Percentiles rank a stretch among this genome's conserved stretches.
Conservation (phyloP, 1,140 invertebrate genomes). For the Drosophila leontia region DNA sequence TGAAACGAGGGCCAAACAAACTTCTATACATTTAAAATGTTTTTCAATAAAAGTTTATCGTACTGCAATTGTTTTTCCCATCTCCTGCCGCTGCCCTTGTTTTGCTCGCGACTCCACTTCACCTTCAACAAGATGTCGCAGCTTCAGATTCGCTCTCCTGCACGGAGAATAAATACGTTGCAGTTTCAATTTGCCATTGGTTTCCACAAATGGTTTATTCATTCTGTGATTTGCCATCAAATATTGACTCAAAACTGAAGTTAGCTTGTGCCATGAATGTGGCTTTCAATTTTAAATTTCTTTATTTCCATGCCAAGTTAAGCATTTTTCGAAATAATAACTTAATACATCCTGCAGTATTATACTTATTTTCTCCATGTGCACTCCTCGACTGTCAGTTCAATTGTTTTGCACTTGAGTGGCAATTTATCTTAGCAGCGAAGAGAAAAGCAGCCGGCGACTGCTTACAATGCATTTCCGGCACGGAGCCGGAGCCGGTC, state of each 20-base stretch:
- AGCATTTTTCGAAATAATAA: neutral
- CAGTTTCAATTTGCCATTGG: neutral
- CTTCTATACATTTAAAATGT: slow-evolving; percentile 76
- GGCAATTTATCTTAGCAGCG: slow-evolving; percentile 70
- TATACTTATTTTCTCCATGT: neutral
- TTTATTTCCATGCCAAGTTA: neutral
- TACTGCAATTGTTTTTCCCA: slow-evolving; percentile 69
- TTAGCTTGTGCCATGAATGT: neutral
- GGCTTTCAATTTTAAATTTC: neutral
- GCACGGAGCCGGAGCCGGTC: slow-evolving; percentile 32
- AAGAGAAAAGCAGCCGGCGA: slow-evolving; percentile 50
- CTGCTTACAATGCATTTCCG: slow-evolving; percentile 77
- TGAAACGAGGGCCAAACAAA: slow-evolving; percentile 47
- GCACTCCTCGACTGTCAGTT: slow-evolving; percentile 52
- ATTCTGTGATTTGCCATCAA: slow-evolving; percentile 1
- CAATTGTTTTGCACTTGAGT: slow-evolving; percentile 75
- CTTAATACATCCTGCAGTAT: neutral
- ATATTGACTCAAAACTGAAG: neutral
- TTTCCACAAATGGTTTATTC: slow-evolving; percentile 4
- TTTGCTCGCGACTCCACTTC: slow-evolving; percentile 29
- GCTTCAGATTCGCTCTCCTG: slow-evolving; percentile 9
- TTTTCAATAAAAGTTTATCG: slow-evolving; percentile 79
- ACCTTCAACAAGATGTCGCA: slow-evolving; percentile 49
- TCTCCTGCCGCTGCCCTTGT: slow-evolving; percentile 48
- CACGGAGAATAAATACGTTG: slow-evolving; percentile 4